Evolutionary conservation across 2,113 vertebrate genomes (phyloP), one percentile per base, ranked within the genome.

Genomic region (Chaetops frenatus): DNA sequence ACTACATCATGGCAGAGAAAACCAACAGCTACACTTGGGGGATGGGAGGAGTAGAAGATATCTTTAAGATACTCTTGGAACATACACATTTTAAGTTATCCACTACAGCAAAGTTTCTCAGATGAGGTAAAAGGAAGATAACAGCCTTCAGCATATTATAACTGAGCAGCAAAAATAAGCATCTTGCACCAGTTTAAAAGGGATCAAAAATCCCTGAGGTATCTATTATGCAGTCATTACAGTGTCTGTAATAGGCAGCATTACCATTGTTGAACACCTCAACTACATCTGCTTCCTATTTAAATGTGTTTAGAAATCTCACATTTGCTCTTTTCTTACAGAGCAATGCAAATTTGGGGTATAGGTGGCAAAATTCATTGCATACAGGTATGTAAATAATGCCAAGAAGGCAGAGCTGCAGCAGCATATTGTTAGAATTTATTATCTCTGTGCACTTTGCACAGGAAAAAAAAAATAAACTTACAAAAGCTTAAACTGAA

Each of bases 291-390:
- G 36, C 45, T 88, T 92, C 21, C 36, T 36, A 58, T 70, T 81
- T 58, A 62, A 81, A 24, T 0, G 0, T 7, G 2, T 44, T 91
- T 25, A 54, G 10, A 89, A 44, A 67, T 36, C 13, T 74, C 12
- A 2, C 27, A 44, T 78, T 72, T 74, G 40, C 15, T 57, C 33
- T 89, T 64, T 71, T 73, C 57, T 56, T n/a, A 66, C 10, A 79
- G 29, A 81, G 67, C 38, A 67, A 58, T 23, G 70, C 14, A 60
- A 56, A 62, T 78, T 17, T 27, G 7, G 8, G 14, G 15, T 31
- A 45, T 4, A 94, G 47, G 23, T 77, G 29, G 35, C 38, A 89
- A 89, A 88, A 81, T 33, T 35, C 12, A 81, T 35, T 73, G 69
- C 33, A 48, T 21, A 62, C 0, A 5, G 7, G 19, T 61, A 48